Base-by-base conservation (phyloP, 1,140 invertebrate genomes). In the Artemia franciscana region DNA sequence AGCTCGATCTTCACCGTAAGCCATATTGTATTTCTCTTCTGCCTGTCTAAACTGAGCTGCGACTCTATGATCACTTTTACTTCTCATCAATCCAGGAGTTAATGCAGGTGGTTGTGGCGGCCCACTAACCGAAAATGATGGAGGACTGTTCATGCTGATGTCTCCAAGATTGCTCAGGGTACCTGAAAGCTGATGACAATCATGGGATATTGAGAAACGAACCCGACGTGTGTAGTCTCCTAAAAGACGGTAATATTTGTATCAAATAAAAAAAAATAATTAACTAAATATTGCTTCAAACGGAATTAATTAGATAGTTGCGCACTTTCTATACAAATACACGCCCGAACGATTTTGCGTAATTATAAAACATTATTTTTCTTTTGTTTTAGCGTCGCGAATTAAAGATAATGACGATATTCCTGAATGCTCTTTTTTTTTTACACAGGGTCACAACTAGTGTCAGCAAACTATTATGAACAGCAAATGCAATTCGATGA, bases 11-110 rank as follows among this genome's bases (percentile, higher is more conserved):
- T 51, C 39, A 2, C 65, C 59, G 57, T 64, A 64, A 18, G 39
- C 61, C n/a, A 57, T 65, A 21, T 62, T 63, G 63, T 68, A 67
- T 23, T 51, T 78, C 73, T 74, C 87, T 72, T 90, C 86, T 72
- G 88, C 84, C 68, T 88, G 84, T 25, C 88, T 78, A 73, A 88
- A 91, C 69, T 92, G 88, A 0, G 86, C 81, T 9, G 90, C 89
- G 57, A 94, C 73, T 26, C 91, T 79, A 73, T 93, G 91, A 70
- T 94, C 91, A 71, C 88, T 91, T 73, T 94, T 93, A 63, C 88
- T 91, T 66, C 90, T 78, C 82, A 91, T 91, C 24, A 94, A 73
- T 3, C 87, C 88, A 0, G 80, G 78, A 26, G 77, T 74, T 66
- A 80, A 74, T 27, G 73, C 62, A 70, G 79, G 77, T 9, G 81